A percentile compares a stretch with the other conserved stretches of the same genome.
Evolutionary conservation across 2,888 invertebrate genomes (phyloP).

Genomic region (Torymus tubicola): DNA sequence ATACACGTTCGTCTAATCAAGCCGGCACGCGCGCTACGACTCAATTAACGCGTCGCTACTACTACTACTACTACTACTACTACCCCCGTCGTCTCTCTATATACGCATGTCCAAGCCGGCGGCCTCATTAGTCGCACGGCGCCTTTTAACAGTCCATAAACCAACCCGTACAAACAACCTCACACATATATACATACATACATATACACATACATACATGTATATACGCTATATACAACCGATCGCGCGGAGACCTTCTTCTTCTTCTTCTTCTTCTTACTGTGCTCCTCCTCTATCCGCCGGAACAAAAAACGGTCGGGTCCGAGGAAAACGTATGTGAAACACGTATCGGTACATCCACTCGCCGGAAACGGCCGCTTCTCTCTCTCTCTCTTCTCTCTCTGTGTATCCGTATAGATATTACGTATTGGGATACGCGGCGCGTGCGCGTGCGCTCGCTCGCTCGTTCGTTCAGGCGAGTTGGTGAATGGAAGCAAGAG

Average conservation of each 20-base stretch:
- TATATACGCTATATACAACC: no score
- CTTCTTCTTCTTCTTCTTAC: no score
- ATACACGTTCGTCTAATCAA: slow-evolving; percentile 7
- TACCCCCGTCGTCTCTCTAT: background rate
- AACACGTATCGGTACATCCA: background rate
- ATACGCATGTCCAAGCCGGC: background rate
- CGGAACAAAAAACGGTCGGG: background rate
- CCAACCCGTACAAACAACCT: background rate
- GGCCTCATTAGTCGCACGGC: slow-evolving; percentile 51
- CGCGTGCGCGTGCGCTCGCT: no score
- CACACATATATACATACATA: no score
- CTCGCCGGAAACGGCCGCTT: slow-evolving; percentile 42
- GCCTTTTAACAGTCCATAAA: slow-evolving; percentile 48
- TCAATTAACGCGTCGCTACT: slow-evolving; percentile 49
- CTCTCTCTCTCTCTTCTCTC: no score
- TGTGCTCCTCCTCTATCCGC: no score
- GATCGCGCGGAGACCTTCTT: no score
- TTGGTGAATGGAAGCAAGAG: slow-evolving; percentile 40
- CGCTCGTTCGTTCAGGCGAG: slow-evolving; percentile 17
- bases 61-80: no score
- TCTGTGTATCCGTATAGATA: slow-evolving; percentile 38
- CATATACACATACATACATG: no score
- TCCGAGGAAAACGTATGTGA: slow-evolving; percentile 13
- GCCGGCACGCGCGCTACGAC: slow-evolving; percentile 13
- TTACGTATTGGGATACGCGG: slow-evolving; percentile 38